Conservation (phyloP, 2,797 vertebrate species). For the Ataeniobius toweri region DNA sequence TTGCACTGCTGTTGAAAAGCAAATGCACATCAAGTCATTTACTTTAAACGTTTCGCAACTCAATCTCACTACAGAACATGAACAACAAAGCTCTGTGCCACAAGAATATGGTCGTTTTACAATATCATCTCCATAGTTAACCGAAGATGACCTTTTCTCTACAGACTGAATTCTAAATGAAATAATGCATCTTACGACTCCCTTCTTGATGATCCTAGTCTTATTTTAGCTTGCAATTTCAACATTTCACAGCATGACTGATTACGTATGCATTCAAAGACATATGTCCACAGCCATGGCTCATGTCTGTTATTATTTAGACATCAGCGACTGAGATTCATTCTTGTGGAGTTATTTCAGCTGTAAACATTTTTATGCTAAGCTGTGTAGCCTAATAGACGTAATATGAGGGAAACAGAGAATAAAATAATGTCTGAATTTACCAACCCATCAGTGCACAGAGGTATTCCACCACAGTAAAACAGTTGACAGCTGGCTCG, state of each 20-base stretch:
- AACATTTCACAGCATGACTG: neutral
- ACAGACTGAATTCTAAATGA: neutral
- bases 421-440: neutral
- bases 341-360: neutral
- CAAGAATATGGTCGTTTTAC: neutral
- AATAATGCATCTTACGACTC: neutral
- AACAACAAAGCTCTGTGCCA: neutral
- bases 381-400: neutral
- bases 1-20: neutral
- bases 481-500: neutral
- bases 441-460: neutral
- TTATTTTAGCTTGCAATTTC: neutral
- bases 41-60: neutral
- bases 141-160: neutral
- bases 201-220: neutral
- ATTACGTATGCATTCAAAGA: neutral
- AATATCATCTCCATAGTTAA: neutral
- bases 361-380: neutral
- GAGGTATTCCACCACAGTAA: neutral
- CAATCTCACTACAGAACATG: neutral
- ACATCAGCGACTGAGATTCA: neutral
- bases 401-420: neutral
- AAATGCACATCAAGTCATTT: neutral
- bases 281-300: neutral
- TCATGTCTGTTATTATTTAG: neutral